These are phyloP conservation scores for Parapristionchus giblindavisi DNA, from an alignment of 2,888 invertebrate genomes.

Conservation along the genomic window DNA sequence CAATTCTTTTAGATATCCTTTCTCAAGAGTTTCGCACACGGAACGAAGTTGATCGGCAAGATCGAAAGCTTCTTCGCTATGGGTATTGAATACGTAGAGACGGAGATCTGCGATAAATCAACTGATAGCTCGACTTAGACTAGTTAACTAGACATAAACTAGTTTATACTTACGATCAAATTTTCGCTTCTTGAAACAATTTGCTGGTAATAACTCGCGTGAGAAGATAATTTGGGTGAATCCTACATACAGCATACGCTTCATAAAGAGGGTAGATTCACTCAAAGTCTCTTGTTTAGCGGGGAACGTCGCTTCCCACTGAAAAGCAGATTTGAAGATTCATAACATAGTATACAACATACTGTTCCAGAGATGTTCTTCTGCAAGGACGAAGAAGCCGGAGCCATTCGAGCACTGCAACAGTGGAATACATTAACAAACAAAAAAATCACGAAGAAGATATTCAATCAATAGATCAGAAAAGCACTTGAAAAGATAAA, in stretches of 20 bases:
- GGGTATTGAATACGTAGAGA: constrained; percentile 18
- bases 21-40: constrained; percentile 8
- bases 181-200: constrained; percentile 18
- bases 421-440: no score
- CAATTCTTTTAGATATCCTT: constrained; percentile 17
- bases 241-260: constrained; percentile 19
- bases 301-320: constrained; percentile 25
- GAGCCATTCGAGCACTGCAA: no score
- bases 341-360: no score
- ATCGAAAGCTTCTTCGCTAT: neutral
- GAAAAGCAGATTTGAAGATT: no score
- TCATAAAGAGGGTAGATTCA: constrained; percentile 30
- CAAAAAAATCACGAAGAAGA: no score
- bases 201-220: constrained; percentile 4
- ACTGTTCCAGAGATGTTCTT: no score
- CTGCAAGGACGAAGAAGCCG: no score
- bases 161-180: constrained; percentile 10
- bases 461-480: no score
- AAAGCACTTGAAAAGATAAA: no score
- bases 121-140: no score
- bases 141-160: no score
- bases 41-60: constrained; percentile 7
- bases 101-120: constrained; percentile 13
- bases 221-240: constrained; percentile 10
- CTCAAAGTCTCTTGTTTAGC: neutral